Conservation (phyloP, 2,888 invertebrate genomes). For the Watsonalla cultraria region DNA sequence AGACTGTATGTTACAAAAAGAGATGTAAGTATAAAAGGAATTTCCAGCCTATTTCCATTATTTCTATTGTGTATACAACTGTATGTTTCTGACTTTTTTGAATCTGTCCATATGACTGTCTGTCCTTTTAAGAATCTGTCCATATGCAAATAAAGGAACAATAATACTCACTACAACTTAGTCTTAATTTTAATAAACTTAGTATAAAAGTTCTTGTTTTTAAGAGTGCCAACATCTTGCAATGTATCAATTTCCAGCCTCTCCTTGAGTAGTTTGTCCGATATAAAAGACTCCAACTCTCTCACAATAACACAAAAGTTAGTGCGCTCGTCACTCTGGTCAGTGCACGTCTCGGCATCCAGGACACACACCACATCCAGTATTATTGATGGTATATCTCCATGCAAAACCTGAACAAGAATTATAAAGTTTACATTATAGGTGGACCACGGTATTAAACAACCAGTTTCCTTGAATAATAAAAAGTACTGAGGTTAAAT, state of each 20-base stretch:
- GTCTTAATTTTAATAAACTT: conserved; percentile 99
- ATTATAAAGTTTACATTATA: background rate
- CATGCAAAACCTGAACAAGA: conserved; percentile 82
- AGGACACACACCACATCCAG: conserved; percentile 91
- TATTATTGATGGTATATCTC: conserved; percentile 89
- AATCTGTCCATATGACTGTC: too few species aligned
- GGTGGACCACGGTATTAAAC: too few species aligned
- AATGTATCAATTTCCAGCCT: conserved; percentile 95
- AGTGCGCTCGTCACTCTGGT: conserved; percentile 85
- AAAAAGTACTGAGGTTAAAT: too few species aligned
- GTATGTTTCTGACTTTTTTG: too few species aligned
- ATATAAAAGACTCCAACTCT: conserved; percentile 89
- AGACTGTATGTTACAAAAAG: too few species aligned
- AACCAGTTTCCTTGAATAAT: too few species aligned
- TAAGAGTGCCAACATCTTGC: conserved; percentile 93
- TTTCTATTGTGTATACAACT: too few species aligned
- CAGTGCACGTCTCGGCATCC: conserved; percentile 88
- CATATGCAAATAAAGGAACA: background rate
- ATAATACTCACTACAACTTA: conserved; percentile 93
- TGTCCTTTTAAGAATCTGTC: too few species aligned
- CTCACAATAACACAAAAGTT: conserved; percentile 88
- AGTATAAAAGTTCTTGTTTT: conserved; percentile 93
- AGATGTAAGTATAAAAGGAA: too few species aligned
- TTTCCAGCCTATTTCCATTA: too few species aligned
- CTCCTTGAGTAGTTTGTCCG: conserved; percentile 93